Percentiles rank a stretch among this genome's conserved stretches.
phyloP scores from a whole-genome alignment of 2,113 vertebrate species.

The Misgurnus mizolepis region DNA sequence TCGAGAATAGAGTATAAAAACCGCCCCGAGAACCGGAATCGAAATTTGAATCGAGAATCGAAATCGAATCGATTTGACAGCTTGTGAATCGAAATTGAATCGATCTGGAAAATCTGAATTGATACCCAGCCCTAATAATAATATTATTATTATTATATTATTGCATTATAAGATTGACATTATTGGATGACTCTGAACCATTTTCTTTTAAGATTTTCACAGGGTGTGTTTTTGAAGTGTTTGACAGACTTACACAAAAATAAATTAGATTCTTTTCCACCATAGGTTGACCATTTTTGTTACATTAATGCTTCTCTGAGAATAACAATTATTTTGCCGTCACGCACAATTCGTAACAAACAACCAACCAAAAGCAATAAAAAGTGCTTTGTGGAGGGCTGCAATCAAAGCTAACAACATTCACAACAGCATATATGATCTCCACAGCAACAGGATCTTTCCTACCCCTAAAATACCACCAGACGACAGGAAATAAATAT shows the following conservation, averaged over 20 bases:
- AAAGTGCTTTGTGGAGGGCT: background rate
- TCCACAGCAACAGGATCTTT: conserved; percentile 9
- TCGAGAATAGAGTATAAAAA: no score
- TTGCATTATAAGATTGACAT: background rate
- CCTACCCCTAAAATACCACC: conserved; percentile 33
- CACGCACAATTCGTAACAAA: background rate
- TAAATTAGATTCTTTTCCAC: background rate
- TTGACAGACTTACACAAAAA: background rate
- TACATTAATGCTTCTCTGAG: background rate
- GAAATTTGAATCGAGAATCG: no score
- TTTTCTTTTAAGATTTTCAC: background rate
- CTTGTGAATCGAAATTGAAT: no score
- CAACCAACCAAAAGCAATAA: background rate
- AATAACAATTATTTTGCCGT: background rate
- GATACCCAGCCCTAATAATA: no score
- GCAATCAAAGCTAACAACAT: conserved; percentile 4
- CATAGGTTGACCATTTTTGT: background rate
- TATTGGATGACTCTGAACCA: background rate
- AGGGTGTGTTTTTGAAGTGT: background rate
- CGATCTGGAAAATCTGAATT: no score
- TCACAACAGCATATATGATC: background rate
- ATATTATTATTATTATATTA: no score
- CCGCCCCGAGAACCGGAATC: no score
- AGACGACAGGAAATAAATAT: conserved; percentile 41
- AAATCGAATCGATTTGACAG: no score